Percentiles rank a stretch among this genome's conserved stretches.
Evolutionary conservation across 2,113 vertebrate species (phyloP).

Genomic region (Gobio gobio): DNA sequence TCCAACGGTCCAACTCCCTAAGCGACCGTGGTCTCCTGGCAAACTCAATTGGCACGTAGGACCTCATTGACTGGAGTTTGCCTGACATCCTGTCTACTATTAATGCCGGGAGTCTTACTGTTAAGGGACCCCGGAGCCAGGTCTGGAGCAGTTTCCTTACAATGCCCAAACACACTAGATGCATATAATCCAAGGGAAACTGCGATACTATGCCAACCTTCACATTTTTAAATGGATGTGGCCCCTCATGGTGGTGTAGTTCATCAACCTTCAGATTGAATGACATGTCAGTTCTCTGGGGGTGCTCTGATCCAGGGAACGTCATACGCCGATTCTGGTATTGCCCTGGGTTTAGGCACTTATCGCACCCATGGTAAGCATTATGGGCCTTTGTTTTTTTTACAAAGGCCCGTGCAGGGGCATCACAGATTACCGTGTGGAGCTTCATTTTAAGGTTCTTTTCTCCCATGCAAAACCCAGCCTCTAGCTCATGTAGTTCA

Average conservation of each 20-base stretch:
- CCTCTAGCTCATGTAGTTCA: constrained; percentile 26
- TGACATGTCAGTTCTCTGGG: constrained; percentile 20
- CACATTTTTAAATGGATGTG: constrained; percentile 2
- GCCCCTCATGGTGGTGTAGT: constrained; percentile 24
- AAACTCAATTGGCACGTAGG: constrained; percentile 26
- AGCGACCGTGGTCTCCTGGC: constrained; percentile 20
- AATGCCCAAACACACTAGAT: constrained; percentile 15
- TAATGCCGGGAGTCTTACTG: not conserved
- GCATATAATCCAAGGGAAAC: constrained; percentile 25
- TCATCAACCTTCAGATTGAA: constrained; percentile 13
- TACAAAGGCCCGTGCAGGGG: constrained; percentile 13
- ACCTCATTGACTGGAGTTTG: constrained; percentile 10
- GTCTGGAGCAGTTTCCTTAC: constrained; percentile 14
- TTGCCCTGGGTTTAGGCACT: constrained; percentile 8
- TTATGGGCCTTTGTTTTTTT: constrained; percentile 21
- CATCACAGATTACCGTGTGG: constrained; percentile 14
- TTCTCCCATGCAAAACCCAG: constrained; percentile 26
- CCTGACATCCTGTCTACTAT: constrained; percentile 17
- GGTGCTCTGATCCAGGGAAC: constrained; percentile 5
- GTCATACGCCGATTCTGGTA: not conserved
- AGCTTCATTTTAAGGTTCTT: not conserved
- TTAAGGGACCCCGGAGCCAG: constrained; percentile 19
- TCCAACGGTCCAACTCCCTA: constrained; percentile 20
- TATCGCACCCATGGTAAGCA: constrained; percentile 2
- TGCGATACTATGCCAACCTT: constrained; percentile 12